A percentile compares a stretch with the other conserved stretches of the same genome.
Conservation (phyloP, 2,113 vertebrate species). For the Monopterus albus region DNA sequence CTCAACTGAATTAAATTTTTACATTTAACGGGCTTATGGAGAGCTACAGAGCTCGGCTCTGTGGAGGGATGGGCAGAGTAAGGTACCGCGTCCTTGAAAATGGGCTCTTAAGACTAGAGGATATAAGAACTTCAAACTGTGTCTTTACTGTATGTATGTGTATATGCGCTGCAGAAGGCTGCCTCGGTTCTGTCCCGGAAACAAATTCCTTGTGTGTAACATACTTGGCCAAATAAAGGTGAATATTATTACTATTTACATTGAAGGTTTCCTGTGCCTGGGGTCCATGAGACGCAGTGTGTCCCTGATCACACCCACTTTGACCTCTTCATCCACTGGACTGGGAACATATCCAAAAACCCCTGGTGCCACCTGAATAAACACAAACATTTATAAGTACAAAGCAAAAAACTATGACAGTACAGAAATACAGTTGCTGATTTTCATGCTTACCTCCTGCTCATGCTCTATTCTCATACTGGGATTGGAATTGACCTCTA, state of each 20-base stretch:
- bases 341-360: slow-evolving; percentile 94
- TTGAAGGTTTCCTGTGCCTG: slow-evolving; percentile 76
- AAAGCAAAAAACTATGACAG: background rate
- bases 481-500: slow-evolving; percentile 98
- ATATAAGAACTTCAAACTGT: no score
- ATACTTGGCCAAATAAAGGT: no score
- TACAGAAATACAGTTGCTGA: no score
- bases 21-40: slow-evolving; percentile 75
- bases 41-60: slow-evolving; percentile 38
- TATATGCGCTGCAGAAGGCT: no score
- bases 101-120: slow-evolving; percentile 22
- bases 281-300: slow-evolving; percentile 94
- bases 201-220: no score
- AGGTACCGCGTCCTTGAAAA: slow-evolving; percentile 47
- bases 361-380: slow-evolving; percentile 90
- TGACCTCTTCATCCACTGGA: slow-evolving; percentile 94
- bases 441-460: slow-evolving; percentile 86
- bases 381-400: background rate
- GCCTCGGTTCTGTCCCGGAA: no score
- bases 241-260: no score
- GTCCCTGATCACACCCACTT: slow-evolving; percentile 95
- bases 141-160: background rate
- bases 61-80: slow-evolving; percentile 22
- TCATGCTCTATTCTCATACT: slow-evolving; percentile 99
- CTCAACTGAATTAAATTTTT: slow-evolving; percentile 69